Evolutionary conservation across 2,113 vertebrate genomes (phyloP), one percentile per base, ranked within the genome.

Genomic region (Muntiacus reevesi): DNA sequence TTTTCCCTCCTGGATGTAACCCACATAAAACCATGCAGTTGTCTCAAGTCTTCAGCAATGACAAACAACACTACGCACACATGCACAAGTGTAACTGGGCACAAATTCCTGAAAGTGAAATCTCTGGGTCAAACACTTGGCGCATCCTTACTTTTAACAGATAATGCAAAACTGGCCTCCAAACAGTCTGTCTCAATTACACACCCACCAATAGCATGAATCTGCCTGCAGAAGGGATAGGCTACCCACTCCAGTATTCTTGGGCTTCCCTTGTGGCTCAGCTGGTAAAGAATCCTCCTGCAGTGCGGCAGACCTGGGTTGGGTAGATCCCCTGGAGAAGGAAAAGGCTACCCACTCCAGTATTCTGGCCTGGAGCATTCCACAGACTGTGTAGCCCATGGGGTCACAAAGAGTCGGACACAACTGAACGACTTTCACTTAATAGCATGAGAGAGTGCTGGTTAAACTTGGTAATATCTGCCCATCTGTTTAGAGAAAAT

Each of bases 381-480:
- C 67, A 71, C 10, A 0, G 67, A 71, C 4, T 40, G 19, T 71
- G 40, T 40, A 40, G n/a, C n/a, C 67, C 67, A 71, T 23, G n/a
- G 67, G 67, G n/a, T 71, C n/a, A 0, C 67, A 71, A 71, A 71
- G n/a, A 71, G 2, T 71, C 1, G 1, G n/a, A 23, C n/a, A 71
- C 19, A 40, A 40, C n/a, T 71, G n/a, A 71, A n/a, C 2, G 2
- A 71, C 67, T 71, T 71, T 71, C 67, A 71, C 67, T 71, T 71
- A 91, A 57, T 3, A 87, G 50, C 81, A 91, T 28, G 93, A 87
- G 88, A 59, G 43, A 84, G 55, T 43, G 50, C 82, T 13, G 7
- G 43, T 87, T 86, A 60, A 91, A 90, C 23, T 43, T 94, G n/a
- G 93, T 93, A 55, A 87, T 83, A 87, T 92, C 76, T 95, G 62